Base-by-base conservation (phyloP, 2,888 invertebrate species). In the Willowsia nigromaculata region DNA sequence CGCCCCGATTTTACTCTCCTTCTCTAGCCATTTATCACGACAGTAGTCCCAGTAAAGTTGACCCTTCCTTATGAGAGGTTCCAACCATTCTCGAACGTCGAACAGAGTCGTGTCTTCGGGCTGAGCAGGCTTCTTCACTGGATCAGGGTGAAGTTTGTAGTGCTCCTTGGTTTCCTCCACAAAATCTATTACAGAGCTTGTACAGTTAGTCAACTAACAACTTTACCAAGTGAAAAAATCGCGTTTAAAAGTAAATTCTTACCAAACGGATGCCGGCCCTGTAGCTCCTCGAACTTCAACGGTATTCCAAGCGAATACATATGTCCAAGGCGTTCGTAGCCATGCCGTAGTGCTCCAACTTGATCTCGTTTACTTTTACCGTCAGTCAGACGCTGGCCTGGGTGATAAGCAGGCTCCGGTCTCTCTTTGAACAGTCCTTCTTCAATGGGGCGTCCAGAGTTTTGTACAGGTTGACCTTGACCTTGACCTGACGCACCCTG, bases 41-140 rank as follows among this genome's bases (percentile, higher is more conserved):
- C 85, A 85, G 37, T 85, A 86, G 25, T 86, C 86, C 65, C 65
- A 86, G 47, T 86, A 80, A 25, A 37, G 13, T 18, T 86, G 86
- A 9, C 86, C 80, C 27, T 53, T 78, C 18, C 68, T 56, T 5
- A 40, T 22, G 18, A 62, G 30, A 1, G 50, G 47, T 7, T 33
- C 76, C 22, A 68, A 22, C 86, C 86, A 86, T 15, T 62, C 68
- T 50, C 85, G 76, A 50, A 62, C 62, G 27, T 85, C 85, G 7
- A 85, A 59, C 3, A 47, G 56, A 15, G 85, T 85, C 9, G 11
- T 1, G 40, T 85, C 85, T 18, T 25, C 53, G n/a, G 50, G 74
- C 27, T 53, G 59, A 7, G 43, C 71, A n/a, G 56, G 53, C 25
- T 43, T 30, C 50, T 50, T 53, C 33, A 53, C 74, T 15, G 37